Base-by-base conservation (phyloP, 2,888 invertebrate genomes). In the Augiades crinisus region DNA sequence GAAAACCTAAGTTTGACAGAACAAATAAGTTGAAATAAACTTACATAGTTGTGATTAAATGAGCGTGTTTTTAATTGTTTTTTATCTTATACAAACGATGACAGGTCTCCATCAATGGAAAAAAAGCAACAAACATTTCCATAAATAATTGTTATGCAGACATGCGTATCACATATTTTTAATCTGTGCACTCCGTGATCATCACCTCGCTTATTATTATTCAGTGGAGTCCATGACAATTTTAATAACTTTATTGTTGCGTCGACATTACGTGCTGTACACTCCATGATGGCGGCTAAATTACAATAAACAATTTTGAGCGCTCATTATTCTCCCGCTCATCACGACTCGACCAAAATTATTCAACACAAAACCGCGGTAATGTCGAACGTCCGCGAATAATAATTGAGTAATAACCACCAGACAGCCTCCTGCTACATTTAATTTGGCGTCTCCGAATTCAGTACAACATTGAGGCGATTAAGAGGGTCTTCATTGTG, bases 391-490 rank as follows among this genome's bases (percentile, higher is more conserved):
- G 81, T 76, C 80, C 81, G 71, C 78, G 75, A 75, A 79, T 87
- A 87, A 89, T 87, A 87, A 89, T 87, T 85, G 78, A 83, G 68
- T 75, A 80, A 85, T 85, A 84, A 87, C 83, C 81, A 69, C 80
- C 67, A 76, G 72, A 75, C 78, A 74, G 67, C 77, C 79, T 75
- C 72, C 75, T 69, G 75, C 73, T 71, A 74, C 75, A 73, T 78
- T 85, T 82, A 78, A 85, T 87, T 81, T 80, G 71, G 75, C 75
- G 75, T 73, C 82, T 75, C 75, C 75, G 71, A 73, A 77, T 80
- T 79, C 73, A 63, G 60, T 63, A 60, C 61, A 65, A 72, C 72
- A 69, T 70, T 73, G 64, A 66, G 57, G 57, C 65, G 64, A 77
- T 76, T 74, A 71, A 62, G 57, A 63, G 62, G 63, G 60, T 56